Evolutionary conservation across 2,797 vertebrate genomes (phyloP), one percentile per base, ranked within the genome.

Genomic region (Ctenochaetus hawaiiensis): DNA sequence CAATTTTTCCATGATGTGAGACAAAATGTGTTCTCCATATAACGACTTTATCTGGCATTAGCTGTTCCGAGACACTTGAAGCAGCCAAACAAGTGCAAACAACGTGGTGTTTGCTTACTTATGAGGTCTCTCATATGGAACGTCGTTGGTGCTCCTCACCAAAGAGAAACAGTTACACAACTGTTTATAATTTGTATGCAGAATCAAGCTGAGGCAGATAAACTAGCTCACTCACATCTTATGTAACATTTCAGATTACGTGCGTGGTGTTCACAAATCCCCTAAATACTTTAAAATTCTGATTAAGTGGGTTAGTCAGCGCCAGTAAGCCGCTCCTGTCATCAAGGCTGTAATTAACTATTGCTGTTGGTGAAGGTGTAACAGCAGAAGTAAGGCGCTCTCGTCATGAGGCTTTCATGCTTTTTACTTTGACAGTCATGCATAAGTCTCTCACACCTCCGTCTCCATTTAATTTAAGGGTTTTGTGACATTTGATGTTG

Each of bases 401-500:
- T 44, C 18, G 7, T 22, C 44, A 18, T 73, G 49, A 30, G 6
- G 14, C 43, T 12, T 41, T 41, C 9, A 41, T 41, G 39, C 44
- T 61, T 54, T 87, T n/a, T 44, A 30, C 58, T 69, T 75, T 81
- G 82, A 82, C 69, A 81, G 77, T 4, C 77, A 10, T 45, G 30
- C 1, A 5, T 68, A 39, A 67, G 74, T 34, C 45, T 49, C 51
- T 84, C 53, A 53, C 44, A 23, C 34, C 23, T 58, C 62, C 64
- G 13, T 53, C 53, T 69, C 41, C 8, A 10, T 57, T 64, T 78
- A 77, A 87, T 23, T 62, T 54, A 10, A 69, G 23, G 6, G 10
- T 64, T 77, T 16, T 41, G 30, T 41, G 67, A 41, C 47, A 80
- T 22, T 45, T 43, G 43, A 67, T 70, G 45, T 2, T 53, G 16